phyloP scores from a whole-genome alignment of 2,888 invertebrate species.

The Nephrotoma appendiculata region DNA sequence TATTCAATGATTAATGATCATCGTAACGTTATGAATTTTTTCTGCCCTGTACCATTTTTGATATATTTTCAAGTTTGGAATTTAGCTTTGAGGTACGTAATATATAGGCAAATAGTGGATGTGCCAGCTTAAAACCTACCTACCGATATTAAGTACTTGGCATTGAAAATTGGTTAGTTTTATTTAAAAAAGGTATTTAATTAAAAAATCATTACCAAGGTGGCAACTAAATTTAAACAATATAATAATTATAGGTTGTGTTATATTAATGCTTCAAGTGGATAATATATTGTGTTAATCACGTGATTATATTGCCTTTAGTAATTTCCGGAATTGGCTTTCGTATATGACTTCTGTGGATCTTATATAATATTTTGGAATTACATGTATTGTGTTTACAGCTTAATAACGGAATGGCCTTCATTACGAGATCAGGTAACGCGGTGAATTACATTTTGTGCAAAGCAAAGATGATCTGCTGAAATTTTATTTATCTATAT shows the following conservation, averaged over 20 bases:
- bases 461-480: background rate
- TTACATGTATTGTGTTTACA: no score
- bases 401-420: background rate
- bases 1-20: background rate
- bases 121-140: background rate
- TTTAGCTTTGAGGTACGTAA: background rate
- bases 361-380: no score
- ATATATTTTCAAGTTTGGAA: no score
- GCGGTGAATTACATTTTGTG: background rate
- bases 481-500: background rate
- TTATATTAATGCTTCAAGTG: background rate
- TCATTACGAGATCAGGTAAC: background rate
- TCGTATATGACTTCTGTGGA: background rate
- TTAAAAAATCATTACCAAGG: background rate
- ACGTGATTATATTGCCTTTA: background rate
- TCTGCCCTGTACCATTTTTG: no score
- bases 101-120: background rate
- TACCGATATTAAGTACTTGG: background rate
- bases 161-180: background rate
- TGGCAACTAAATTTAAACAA: background rate
- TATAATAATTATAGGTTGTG: background rate
- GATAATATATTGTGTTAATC: background rate
- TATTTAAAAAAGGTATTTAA: background rate
- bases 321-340: background rate
- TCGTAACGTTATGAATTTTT: no score